phyloP scores from a whole-genome alignment of 2,888 invertebrate species.

The Drosophila nigritarsus region DNA sequence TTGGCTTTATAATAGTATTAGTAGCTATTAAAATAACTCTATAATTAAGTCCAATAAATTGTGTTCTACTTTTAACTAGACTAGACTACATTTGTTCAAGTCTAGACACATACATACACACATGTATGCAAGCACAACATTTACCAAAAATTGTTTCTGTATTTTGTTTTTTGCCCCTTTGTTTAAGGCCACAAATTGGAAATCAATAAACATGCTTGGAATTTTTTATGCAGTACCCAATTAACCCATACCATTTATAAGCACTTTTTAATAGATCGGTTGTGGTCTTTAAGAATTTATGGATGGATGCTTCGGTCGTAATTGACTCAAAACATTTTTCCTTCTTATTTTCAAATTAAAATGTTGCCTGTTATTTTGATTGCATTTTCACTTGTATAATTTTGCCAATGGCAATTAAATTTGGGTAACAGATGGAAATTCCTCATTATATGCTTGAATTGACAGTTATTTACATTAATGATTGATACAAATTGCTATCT shows the following conservation, averaged over 20 bases:
- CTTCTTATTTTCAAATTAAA: slow-evolving; percentile 19
- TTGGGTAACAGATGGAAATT: background rate
- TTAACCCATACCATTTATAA: background rate
- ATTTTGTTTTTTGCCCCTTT: background rate
- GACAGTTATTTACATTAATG: background rate
- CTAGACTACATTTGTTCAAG: background rate
- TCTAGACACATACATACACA: background rate
- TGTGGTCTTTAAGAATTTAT: slow-evolving; percentile 13
- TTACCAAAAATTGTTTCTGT: background rate
- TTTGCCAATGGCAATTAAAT: slow-evolving; percentile 5
- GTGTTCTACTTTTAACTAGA: background rate
- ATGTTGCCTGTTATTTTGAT: slow-evolving; percentile 23
- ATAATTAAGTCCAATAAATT: background rate
- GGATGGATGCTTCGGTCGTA: slow-evolving; percentile 1
- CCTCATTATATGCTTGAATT: slow-evolving; percentile 1
- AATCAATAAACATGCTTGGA: slow-evolving; percentile 22
- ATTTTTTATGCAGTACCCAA: slow-evolving; percentile 4
- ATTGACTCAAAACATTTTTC: slow-evolving; percentile 9
- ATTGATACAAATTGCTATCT: slow-evolving; percentile 21
- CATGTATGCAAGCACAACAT: background rate
- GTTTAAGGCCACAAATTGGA: slow-evolving; percentile 6
- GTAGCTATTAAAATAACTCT: background rate
- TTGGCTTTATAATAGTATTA: background rate
- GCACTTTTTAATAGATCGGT: slow-evolving; percentile 17
- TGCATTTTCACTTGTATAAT: slow-evolving; percentile 15